Evolutionary conservation across 2,113 vertebrate species (phyloP).

Genomic region (Xiphophorus hellerii): DNA sequence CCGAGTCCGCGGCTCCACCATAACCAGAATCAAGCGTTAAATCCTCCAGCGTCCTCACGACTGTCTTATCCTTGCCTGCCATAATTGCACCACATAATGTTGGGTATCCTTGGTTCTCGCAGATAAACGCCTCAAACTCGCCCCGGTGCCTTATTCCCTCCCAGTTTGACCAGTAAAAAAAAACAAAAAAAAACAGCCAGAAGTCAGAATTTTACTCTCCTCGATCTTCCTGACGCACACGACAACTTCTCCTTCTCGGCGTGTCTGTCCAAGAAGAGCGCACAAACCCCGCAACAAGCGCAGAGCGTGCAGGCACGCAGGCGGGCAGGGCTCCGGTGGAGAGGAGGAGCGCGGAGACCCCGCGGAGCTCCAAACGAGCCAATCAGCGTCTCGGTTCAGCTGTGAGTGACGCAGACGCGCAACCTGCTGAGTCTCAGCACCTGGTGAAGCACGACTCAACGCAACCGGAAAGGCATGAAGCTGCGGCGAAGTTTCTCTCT

Average conservation of each 20-base stretch:
- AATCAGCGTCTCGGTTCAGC: constrained; percentile 51
- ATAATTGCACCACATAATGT: constrained; percentile 96
- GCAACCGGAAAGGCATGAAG: background rate
- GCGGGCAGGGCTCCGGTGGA: constrained; percentile 42
- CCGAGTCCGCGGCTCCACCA: constrained; percentile 85
- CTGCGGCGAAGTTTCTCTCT: background rate
- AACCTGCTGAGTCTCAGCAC: constrained; percentile 34
- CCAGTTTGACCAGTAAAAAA: background rate
- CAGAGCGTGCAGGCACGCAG: constrained; percentile 52
- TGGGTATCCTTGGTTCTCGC: constrained; percentile 76
- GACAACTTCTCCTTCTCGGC: constrained; percentile 58
- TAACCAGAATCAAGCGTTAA: constrained; percentile 87
- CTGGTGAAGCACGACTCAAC: constrained; percentile 18
- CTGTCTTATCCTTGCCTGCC: constrained; percentile 91
- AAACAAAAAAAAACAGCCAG: background rate
- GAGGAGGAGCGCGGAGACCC: constrained; percentile 64
- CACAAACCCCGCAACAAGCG: constrained; percentile 67
- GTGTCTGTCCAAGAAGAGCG: constrained; percentile 55
- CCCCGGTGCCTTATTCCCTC: constrained; percentile 13
- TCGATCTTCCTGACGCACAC: constrained; percentile 25
- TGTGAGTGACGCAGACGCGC: constrained; percentile 48
- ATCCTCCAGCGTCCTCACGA: constrained; percentile 85
- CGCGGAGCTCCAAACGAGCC: constrained; percentile 26
- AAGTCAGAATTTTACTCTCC: background rate
- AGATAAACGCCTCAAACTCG: constrained; percentile 68